phyloP scores from a whole-genome alignment of 2,888 invertebrate species.

The Parapristionchus giblindavisi region DNA sequence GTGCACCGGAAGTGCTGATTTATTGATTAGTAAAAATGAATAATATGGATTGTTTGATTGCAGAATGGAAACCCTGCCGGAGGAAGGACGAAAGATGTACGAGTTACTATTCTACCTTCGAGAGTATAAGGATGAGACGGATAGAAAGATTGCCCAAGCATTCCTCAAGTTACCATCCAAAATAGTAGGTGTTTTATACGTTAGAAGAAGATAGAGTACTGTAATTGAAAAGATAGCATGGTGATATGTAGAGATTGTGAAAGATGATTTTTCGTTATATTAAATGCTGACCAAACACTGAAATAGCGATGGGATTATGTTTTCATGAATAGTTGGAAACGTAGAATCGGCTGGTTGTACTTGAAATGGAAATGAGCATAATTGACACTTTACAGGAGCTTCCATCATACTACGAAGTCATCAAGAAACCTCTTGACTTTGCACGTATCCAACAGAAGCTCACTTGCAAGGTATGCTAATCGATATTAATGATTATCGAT shows the following conservation, averaged over 20 bases:
- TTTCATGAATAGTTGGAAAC: neutral
- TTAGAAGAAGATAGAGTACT: neutral
- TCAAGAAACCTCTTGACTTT: constrained; percentile 94
- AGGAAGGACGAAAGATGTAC: constrained; percentile 32
- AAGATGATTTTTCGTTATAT: too few relatives aligned
- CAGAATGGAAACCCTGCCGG: constrained; percentile 29
- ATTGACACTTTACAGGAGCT: constrained; percentile 77
- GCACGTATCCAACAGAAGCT: constrained; percentile 80
- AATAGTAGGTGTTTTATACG: constrained; percentile 61
- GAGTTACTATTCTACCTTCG: constrained; percentile 23
- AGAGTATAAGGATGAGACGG: constrained; percentile 78
- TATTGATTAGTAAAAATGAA: neutral
- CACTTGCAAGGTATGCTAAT: constrained; percentile 33
- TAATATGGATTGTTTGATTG: neutral
- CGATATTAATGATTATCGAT: neutral
- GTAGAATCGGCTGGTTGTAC: neutral
- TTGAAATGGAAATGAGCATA: neutral
- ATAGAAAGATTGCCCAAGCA: constrained; percentile 88
- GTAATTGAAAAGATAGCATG: too few relatives aligned
- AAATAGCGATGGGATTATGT: too few relatives aligned
- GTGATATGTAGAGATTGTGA: too few relatives aligned
- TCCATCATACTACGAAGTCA: constrained; percentile 96
- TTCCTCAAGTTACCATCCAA: constrained; percentile 94
- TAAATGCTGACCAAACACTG: too few relatives aligned
- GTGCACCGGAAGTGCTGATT: neutral